Percentiles rank a stretch among this genome's conserved stretches.
These are phyloP conservation scores for Acronicta aceris DNA, from an alignment of 2,888 invertebrate species.

Conservation along the genomic window DNA sequence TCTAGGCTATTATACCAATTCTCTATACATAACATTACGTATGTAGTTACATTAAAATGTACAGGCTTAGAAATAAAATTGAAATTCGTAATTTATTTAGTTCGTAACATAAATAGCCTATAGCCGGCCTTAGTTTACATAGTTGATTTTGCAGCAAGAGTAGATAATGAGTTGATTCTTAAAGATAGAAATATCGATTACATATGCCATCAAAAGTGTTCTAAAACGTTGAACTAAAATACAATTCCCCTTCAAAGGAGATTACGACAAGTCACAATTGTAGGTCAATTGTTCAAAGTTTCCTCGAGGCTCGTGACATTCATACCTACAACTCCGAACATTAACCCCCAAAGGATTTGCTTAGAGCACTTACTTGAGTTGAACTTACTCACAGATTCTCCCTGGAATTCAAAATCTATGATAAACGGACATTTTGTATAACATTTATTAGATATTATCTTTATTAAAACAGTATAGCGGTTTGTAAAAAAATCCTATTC, in stretches of 20 bases:
- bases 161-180: constrained; percentile 40
- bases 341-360: constrained; percentile 34
- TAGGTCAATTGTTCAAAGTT: constrained; percentile 48
- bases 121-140: constrained; percentile 51
- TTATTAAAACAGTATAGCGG: constrained; percentile 64
- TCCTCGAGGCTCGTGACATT: constrained; percentile 27
- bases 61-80: constrained; percentile 73
- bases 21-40: constrained; percentile 66
- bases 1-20: constrained; percentile 61
- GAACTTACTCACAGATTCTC: constrained; percentile 40
- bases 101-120: constrained; percentile 63
- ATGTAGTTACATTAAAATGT: constrained; percentile 66
- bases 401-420: constrained; percentile 48
- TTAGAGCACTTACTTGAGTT: constrained; percentile 41
- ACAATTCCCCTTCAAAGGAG: constrained; percentile 27
- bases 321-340: constrained; percentile 37
- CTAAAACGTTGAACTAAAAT: constrained; percentile 29
- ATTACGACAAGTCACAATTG: constrained; percentile 31
- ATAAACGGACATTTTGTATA: constrained; percentile 53
- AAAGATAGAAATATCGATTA: constrained; percentile 50
- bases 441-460: constrained; percentile 56
- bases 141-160: constrained; percentile 52
- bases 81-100: constrained; percentile 72
- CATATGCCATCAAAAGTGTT: constrained; percentile 31
- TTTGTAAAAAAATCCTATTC: constrained; percentile 78